Percentiles rank a stretch among this genome's conserved stretches.
Evolutionary conservation across 2,113 vertebrate species (phyloP).

Genomic region (Argyrosomus japonicus): DNA sequence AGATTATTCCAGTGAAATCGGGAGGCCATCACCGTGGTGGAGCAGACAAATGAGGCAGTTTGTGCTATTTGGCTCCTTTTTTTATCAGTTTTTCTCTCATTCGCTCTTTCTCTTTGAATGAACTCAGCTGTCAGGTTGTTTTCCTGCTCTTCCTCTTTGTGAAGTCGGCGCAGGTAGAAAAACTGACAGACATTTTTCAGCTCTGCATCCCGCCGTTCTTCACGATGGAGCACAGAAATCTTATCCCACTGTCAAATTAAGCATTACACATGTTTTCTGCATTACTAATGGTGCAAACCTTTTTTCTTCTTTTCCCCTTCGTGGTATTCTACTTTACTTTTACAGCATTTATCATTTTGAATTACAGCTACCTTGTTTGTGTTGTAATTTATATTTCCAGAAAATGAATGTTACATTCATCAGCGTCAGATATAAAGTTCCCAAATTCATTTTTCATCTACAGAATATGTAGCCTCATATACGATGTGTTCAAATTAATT

Average conservation of each 20-base stretch:
- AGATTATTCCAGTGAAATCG: constrained; percentile 72
- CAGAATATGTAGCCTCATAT: not conserved
- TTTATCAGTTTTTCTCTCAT: constrained; percentile 31
- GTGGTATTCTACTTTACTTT: constrained; percentile 21
- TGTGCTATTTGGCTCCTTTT: constrained; percentile 45
- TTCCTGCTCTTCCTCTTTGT: not conserved
- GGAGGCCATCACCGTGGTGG: constrained; percentile 40
- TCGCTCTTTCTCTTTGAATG: constrained; percentile 45
- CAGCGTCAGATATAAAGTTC: constrained; percentile 4
- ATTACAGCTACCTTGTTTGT: constrained; percentile 28
- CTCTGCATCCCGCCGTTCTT: constrained; percentile 4
- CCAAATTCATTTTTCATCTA: constrained; percentile 1
- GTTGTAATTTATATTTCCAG: constrained; percentile 33
- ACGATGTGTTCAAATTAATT: not conserved
- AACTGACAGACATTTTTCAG: constrained; percentile 12
- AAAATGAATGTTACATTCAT: constrained; percentile 11
- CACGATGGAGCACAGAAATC: constrained; percentile 31
- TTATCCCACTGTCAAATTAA: constrained; percentile 28
- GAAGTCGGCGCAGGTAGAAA: constrained; percentile 13
- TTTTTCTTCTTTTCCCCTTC: constrained; percentile 1
- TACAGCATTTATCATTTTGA: constrained; percentile 11
- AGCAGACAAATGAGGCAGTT: constrained; percentile 54
- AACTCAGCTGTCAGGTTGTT: constrained; percentile 40
- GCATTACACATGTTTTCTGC: constrained; percentile 17
- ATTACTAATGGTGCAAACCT: constrained; percentile 4